These are phyloP conservation scores for Galeruca laticollis DNA, from an alignment of 2,888 invertebrate species.

Conservation along the genomic window DNA sequence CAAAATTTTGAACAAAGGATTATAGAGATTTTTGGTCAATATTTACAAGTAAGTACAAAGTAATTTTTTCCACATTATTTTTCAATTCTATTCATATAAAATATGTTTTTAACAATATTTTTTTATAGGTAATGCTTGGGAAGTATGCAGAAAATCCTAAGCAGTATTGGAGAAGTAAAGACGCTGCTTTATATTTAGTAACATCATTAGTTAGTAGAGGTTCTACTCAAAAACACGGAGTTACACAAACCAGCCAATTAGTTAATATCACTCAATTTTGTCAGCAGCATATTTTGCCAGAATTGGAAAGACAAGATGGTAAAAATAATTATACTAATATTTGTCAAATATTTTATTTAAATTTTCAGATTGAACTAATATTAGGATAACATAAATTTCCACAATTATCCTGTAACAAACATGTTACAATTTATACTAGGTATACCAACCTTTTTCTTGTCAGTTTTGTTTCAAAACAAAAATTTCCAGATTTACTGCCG, in stretches of 20 bases:
- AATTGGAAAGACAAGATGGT: constrained; percentile 83
- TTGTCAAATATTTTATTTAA: too few relatives aligned
- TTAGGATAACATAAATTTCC: too few relatives aligned
- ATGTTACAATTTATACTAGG: too few relatives aligned
- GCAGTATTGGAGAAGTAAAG: constrained; percentile 92
- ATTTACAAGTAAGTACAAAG: constrained; percentile 76
- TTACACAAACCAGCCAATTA: constrained; percentile 90
- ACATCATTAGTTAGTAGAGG: constrained; percentile 94
- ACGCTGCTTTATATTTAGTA: constrained; percentile 95
- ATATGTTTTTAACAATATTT: neutral
- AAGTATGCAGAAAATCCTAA: constrained; percentile 83
- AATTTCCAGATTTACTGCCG: too few relatives aligned
- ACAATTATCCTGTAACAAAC: too few relatives aligned
- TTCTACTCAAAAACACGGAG: constrained; percentile 89
- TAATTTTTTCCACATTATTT: neutral
- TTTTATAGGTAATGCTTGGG: constrained; percentile 76
- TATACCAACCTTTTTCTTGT: too few relatives aligned
- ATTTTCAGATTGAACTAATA: too few relatives aligned
- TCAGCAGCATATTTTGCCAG: constrained; percentile 86
- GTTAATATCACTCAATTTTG: constrained; percentile 93
- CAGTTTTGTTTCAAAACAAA: too few relatives aligned
- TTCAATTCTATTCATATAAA: constrained; percentile 1
- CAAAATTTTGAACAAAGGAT: constrained; percentile 89
- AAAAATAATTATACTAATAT: constrained; percentile 43
- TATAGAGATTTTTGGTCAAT: constrained; percentile 88